A percentile compares a stretch with the other conserved stretches of the same genome.
These are phyloP conservation scores for Synanthedon vespiformis DNA, from an alignment of 2,888 invertebrate species.

Conservation along the genomic window DNA sequence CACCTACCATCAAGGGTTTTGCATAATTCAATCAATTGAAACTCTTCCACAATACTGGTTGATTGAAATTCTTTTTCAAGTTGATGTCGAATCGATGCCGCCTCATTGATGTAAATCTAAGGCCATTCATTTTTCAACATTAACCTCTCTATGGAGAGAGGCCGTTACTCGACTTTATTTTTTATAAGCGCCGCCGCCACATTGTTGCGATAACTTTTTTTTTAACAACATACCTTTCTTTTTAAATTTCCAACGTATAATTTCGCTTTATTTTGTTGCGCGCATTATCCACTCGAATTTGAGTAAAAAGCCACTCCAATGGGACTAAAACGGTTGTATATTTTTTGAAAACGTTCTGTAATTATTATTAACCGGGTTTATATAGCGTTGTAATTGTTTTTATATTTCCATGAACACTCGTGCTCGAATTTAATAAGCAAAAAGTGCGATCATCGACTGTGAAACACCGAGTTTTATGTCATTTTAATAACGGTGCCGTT, in stretches of 20 bases:
- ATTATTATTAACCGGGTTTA: not conserved
- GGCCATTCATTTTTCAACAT: constrained; percentile 28
- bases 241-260: too few species aligned
- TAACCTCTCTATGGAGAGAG: constrained; percentile 8
- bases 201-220: not conserved
- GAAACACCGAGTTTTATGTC: not conserved
- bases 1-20: too few species aligned
- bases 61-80: too few species aligned
- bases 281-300: too few species aligned
- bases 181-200: not conserved
- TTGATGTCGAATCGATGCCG: not conserved
- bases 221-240: not conserved
- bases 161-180: constrained; percentile 11
- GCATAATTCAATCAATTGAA: too few species aligned
- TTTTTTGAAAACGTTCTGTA: not conserved
- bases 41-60: too few species aligned
- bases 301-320: too few species aligned
- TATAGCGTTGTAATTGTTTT: not conserved
- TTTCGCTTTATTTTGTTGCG: too few species aligned
- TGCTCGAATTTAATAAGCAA: not conserved
- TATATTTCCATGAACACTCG: not conserved
- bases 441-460: not conserved
- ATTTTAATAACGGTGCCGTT: not conserved
- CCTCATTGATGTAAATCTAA: constrained; percentile 25
- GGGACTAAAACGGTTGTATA: not conserved